A percentile compares a stretch with the other conserved stretches of the same genome.
phyloP scores from a whole-genome alignment of 2,888 invertebrate genomes.

The Aleiodes alternator region DNA sequence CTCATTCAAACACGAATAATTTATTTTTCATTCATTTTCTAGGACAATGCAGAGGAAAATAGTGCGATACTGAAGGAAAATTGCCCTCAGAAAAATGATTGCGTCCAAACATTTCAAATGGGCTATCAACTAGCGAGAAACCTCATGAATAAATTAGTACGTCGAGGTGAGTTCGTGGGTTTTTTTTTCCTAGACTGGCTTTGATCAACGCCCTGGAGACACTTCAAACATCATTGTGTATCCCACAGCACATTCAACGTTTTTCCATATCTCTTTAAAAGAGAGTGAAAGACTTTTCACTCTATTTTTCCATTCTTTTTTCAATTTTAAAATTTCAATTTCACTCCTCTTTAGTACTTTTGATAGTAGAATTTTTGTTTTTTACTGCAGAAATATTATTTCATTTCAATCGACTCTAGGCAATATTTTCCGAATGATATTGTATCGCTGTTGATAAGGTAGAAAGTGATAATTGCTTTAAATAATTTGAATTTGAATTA shows the following conservation, averaged over 20 bases:
- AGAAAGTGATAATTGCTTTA: too few relatives aligned
- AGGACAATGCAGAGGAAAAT: too few relatives aligned
- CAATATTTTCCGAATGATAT: too few relatives aligned
- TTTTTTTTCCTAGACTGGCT: not conserved
- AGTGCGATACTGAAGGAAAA: too few relatives aligned
- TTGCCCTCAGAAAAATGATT: not conserved
- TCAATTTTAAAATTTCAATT: not conserved
- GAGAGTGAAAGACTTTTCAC: not conserved
- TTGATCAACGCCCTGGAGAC: not conserved
- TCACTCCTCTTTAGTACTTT: too few relatives aligned
- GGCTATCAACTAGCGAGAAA: not conserved
- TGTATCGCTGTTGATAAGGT: too few relatives aligned
- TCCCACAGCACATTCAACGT: not conserved
- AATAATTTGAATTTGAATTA: too few relatives aligned
- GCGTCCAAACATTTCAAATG: not conserved
- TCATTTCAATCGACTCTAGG: too few relatives aligned
- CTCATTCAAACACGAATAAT: too few relatives aligned
- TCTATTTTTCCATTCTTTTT: not conserved
- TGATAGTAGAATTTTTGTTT: too few relatives aligned
- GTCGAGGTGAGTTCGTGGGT: not conserved
- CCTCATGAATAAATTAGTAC: constrained; percentile 14
- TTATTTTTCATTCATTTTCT: too few relatives aligned
- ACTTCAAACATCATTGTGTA: constrained; percentile 18
- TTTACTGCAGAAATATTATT: not conserved
- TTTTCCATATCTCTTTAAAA: not conserved